phyloP scores from a whole-genome alignment of 2,888 invertebrate species.

The Zhuqinia jingwanae region DNA sequence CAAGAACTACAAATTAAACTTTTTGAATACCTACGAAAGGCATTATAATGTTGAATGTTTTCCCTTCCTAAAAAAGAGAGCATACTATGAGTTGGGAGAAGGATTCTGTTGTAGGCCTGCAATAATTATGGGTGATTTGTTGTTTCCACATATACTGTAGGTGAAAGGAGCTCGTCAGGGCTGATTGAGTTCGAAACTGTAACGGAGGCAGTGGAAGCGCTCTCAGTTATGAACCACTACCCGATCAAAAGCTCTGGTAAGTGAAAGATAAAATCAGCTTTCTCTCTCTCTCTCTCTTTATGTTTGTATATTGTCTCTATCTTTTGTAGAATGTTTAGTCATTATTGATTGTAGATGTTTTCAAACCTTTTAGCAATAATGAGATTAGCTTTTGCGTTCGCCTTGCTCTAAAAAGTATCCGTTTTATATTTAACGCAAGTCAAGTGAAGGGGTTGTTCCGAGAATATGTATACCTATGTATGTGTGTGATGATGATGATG shows the following conservation, averaged over 20 bases:
- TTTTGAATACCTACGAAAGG: too few relatives aligned
- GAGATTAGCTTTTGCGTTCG: constrained; percentile 60
- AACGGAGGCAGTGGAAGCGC: constrained; percentile 95
- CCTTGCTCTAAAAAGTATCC: constrained; percentile 32
- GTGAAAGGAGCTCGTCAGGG: constrained; percentile 88
- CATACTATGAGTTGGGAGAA: not conserved
- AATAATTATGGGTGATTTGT: constrained; percentile 62
- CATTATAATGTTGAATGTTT: not conserved
- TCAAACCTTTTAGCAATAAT: constrained; percentile 68
- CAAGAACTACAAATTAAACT: constrained; percentile 30
- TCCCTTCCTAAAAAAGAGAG: constrained; percentile 8
- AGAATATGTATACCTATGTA: too few relatives aligned
- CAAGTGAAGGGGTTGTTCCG: constrained; percentile 27
- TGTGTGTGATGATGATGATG: constrained; percentile 13
- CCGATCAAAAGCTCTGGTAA: constrained; percentile 97
- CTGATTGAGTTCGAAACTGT: constrained; percentile 96
- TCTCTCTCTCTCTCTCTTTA: not conserved
- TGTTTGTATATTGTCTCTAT: too few relatives aligned
- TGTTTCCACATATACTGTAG: constrained; percentile 79
- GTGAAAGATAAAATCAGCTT: constrained; percentile 15
- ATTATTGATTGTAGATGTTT: constrained; percentile 63
- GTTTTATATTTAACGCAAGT: constrained; percentile 60
- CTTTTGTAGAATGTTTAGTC: constrained; percentile 46
- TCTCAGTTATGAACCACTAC: constrained; percentile 98
- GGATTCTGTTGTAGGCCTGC: not conserved